These are phyloP conservation scores for Oenanthe oenanthe DNA, from an alignment of 2,113 vertebrate species.

Conservation along the genomic window DNA sequence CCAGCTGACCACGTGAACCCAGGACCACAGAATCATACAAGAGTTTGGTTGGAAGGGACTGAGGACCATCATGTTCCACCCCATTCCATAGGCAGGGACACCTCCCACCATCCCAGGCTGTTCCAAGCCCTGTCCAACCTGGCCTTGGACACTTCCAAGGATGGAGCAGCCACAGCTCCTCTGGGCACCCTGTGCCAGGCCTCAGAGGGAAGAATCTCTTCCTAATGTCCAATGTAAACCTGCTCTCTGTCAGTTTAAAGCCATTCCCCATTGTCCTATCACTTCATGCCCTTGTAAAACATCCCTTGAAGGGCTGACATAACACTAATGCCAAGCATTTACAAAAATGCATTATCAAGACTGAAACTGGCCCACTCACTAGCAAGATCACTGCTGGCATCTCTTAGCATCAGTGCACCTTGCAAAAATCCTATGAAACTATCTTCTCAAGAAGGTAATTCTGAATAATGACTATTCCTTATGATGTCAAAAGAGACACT, in stretches of 20 bases:
- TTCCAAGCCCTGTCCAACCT: fast-evolving
- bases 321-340: not conserved
- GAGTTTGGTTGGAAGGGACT: not conserved
- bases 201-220: not conserved
- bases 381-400: not conserved
- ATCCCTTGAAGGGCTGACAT: not conserved
- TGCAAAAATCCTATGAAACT: not conserved
- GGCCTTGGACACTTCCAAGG: not conserved
- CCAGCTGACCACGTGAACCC: fast-evolving
- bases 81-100: not conserved
- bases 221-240: not conserved
- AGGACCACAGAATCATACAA: not conserved
- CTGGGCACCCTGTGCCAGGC: not conserved
- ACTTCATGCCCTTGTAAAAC: not conserved
- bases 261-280: not conserved
- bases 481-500: not conserved
- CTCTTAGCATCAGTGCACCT: not conserved
- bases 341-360: not conserved
- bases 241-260: not conserved
- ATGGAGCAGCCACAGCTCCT: not conserved
- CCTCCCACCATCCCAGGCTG: fast-evolving
- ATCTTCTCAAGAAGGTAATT: not conserved
- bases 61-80: fast-evolving
- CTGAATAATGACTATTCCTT: not conserved
- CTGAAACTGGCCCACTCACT: not conserved